phyloP scores from a whole-genome alignment of 2,888 invertebrate genomes.

The Argyresthia albistria region DNA sequence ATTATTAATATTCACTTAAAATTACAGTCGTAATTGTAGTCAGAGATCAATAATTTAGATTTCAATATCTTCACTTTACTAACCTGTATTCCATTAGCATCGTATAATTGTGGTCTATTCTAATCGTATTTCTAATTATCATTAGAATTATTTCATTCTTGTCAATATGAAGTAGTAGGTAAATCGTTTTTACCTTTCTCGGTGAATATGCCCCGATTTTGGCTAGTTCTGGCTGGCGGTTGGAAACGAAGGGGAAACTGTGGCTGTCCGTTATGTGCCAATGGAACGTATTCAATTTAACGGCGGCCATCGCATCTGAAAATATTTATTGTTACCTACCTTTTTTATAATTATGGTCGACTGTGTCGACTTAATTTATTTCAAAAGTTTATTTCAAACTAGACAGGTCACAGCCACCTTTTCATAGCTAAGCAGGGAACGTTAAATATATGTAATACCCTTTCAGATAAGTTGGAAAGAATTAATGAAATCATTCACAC shows the following conservation, averaged over 20 bases:
- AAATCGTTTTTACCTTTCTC: conserved; percentile 63
- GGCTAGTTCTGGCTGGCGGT: conserved; percentile 79
- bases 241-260: conserved; percentile 90
- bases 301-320: conserved; percentile 88
- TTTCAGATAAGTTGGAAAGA: too few relatives aligned
- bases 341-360: too few relatives aligned
- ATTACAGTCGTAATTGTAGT: background rate
- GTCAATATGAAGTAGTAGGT: background rate
- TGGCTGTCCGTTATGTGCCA: conserved; percentile 97
- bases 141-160: too few relatives aligned
- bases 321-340: background rate
- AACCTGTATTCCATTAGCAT: background rate
- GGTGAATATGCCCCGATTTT: conserved; percentile 86
- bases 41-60: background rate
- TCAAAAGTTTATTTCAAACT: too few relatives aligned
- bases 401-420: too few relatives aligned
- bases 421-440: too few relatives aligned
- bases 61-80: background rate
- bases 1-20: background rate
- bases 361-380: too few relatives aligned
- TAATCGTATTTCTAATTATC: too few relatives aligned
- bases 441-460: too few relatives aligned
- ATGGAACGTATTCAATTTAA: conserved; percentile 94
- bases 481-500: too few relatives aligned
- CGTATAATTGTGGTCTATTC: background rate